Evolutionary conservation across 2,797 vertebrate genomes (phyloP), one percentile per base, ranked within the genome.

Genomic region (Intellagama lesueurii): DNA sequence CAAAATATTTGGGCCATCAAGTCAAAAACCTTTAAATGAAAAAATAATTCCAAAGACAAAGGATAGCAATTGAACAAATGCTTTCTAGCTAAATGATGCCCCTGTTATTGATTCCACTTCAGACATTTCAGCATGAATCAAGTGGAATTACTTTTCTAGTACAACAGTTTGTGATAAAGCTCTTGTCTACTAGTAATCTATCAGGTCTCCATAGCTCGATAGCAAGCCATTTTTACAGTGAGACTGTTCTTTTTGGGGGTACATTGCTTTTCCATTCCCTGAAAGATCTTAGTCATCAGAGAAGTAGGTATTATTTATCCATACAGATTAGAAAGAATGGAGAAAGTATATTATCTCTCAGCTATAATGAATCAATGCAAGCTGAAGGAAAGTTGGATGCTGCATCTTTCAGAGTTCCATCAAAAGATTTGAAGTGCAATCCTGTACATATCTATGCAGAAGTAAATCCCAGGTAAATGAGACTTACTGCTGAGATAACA

Each of bases 51-150:
- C 26, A 70, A 47, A 80, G 78, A 49, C 28, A 68, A 66, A 72
- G 16, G 1, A 64, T 49, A 90, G 81, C 28, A 72, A 44, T 69
- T 83, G 56, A 79, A 64, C 72, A 49, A 32, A 52, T 77, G n/a
- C n/a, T 66, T 84, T 68, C 35, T 32, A 88, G 56, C 19, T 24
- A 82, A n/a, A 11, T 32, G 69, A 78, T 56, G 30, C 52, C 26
- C 24, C 19, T 87, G n/a, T 82, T 60, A 72, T 44, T 73, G 87
- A 88, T 60, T 82, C 69, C 68, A 44, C 78, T 32, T 81, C 32
- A 81, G 35, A 47, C 40, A 87, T 79, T 87, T 87, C 69, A 73
- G 32, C 78, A 73, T 88, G 49, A 88, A 75, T 73, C 52, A 81
- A 75, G 17, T 40, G 79, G 32, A 72, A 52, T 56, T 64, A 64